Evolutionary conservation across 1,140 invertebrate species (phyloP), one percentile per base, ranked within the genome.

Genomic region (Chionoecetes opilio): DNA sequence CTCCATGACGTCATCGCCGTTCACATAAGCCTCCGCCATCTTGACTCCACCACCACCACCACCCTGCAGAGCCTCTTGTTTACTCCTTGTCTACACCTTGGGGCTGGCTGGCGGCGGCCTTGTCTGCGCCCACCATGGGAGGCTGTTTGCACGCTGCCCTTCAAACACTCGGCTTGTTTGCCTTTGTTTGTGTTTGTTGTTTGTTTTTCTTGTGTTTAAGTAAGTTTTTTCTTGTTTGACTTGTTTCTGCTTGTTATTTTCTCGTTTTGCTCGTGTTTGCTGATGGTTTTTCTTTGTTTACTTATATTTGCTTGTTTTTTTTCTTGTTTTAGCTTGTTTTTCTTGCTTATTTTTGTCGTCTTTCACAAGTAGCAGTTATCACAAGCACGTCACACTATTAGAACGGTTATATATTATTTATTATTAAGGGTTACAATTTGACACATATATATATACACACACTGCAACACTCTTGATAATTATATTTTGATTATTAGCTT

Each of bases 1-100:
- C 75, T 94, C 93, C 8, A 82, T 84, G 9, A 94, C 93, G 82
- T 94, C 93, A 35, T 94, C 87, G 0, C 93, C 93, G 93, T 94
- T 94, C 53, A 94, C 88, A 9, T 90, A 32, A 11, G 93, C 93
- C 63, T 87, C 17, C 9, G 93, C 87, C 93, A 94, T 94, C n/a
- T n/a, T n/a, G 87, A 31, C 90, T 86, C 85, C 92, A 8, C 46
- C 46, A 14, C 46, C 21, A 8, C 63, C 63, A 21, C 53, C 3
- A 17, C n/a, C 63, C 63, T n/a, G 63, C n/a, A 75, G 26, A 46
- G 41, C 5, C 41, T 5, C 5, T 46, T 46, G 5, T 46, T 14
- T 46, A 8, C 41, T 8, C 5, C 21, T 0, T 75, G 21, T 75
- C 21, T n/a, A 26, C 1, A n/a, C n/a, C n/a, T 75, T 17, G 63